A percentile compares a stretch with the other conserved stretches of the same genome.
phyloP scores from a whole-genome alignment of 2,888 invertebrate genomes.

The Melieria picta region DNA sequence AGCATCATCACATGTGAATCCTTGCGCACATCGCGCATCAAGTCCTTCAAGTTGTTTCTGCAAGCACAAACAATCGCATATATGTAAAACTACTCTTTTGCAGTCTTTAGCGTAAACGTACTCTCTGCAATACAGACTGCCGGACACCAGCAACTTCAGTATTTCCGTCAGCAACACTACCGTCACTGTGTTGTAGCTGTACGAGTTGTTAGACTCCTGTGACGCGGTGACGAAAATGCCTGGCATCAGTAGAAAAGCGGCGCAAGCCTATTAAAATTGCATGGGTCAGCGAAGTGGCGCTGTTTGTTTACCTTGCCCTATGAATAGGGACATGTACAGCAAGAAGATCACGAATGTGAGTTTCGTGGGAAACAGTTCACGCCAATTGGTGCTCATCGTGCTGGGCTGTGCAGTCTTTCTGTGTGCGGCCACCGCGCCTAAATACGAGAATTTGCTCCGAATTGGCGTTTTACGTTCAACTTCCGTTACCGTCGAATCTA shows the following conservation, averaged over 20 bases:
- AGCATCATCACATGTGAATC: slow-evolving; percentile 76
- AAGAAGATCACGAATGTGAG: slow-evolving; percentile 83
- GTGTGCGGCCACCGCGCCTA: too few species aligned
- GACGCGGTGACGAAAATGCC: slow-evolving; percentile 93
- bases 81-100: too few species aligned
- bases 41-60: slow-evolving; percentile 53
- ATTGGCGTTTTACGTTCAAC: not conserved
- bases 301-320: slow-evolving; percentile 83
- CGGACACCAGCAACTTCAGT: slow-evolving; percentile 81
- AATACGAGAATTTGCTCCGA: not conserved
- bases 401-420: not conserved
- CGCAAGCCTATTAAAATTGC: too few species aligned
- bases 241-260: slow-evolving; percentile 64
- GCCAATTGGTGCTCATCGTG: slow-evolving; percentile 66
- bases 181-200: slow-evolving; percentile 87
- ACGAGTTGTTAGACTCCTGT: slow-evolving; percentile 81
- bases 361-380: slow-evolving; percentile 85
- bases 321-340: slow-evolving; percentile 87
- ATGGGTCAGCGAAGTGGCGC: too few species aligned
- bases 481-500: not conserved
- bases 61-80: not conserved
- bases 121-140: slow-evolving; percentile 77
- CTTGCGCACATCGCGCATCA: slow-evolving; percentile 66
- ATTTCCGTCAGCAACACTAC: slow-evolving; percentile 91
- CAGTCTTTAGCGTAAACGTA: slow-evolving; percentile 62